These are phyloP conservation scores for Tigriopus japonicus DNA, from an alignment of 1,140 invertebrate species.

Conservation along the genomic window DNA sequence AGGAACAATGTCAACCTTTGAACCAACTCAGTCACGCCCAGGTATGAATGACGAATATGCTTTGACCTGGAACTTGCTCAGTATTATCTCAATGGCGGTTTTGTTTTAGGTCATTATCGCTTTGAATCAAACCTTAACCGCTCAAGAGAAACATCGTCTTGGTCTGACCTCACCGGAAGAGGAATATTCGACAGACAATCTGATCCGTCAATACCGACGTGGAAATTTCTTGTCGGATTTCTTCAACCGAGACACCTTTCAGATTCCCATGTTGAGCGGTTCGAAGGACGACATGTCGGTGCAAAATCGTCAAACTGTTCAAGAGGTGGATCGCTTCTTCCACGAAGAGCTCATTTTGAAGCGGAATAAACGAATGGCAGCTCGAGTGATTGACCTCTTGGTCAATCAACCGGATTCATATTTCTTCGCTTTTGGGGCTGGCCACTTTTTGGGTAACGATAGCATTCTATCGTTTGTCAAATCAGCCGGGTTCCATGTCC, in stretches of 20 bases:
- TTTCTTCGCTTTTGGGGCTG: constrained; percentile 38
- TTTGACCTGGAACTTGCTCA: too few species aligned
- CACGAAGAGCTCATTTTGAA: constrained; percentile 32
- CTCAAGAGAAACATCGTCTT: constrained; percentile 29
- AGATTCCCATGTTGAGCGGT: not conserved
- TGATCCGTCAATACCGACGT: constrained; percentile 36
- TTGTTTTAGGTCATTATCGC: constrained; percentile 34
- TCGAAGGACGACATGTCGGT: constrained; percentile 2
- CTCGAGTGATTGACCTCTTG: constrained; percentile 28
- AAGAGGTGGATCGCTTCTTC: constrained; percentile 33
- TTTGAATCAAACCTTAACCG: constrained; percentile 33
- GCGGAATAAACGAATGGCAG: constrained; percentile 33
- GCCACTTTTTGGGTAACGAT: constrained; percentile 33
- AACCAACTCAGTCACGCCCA: constrained; percentile 35
- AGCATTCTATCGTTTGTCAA: constrained; percentile 30
- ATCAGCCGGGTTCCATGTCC: constrained; percentile 24
- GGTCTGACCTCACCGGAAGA: constrained; percentile 19
- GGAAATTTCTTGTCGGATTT: constrained; percentile 34
- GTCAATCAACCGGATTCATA: constrained; percentile 28
- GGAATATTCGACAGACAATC: constrained; percentile 28
- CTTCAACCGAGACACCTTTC: constrained; percentile 7
- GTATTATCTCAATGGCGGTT: too few species aligned
- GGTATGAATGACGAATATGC: too few species aligned
- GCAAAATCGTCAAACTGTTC: constrained; percentile 21
- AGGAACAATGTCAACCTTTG: constrained; percentile 36